Base-by-base conservation (phyloP, 1,140 invertebrate genomes). In the Drosophila asahinai region DNA sequence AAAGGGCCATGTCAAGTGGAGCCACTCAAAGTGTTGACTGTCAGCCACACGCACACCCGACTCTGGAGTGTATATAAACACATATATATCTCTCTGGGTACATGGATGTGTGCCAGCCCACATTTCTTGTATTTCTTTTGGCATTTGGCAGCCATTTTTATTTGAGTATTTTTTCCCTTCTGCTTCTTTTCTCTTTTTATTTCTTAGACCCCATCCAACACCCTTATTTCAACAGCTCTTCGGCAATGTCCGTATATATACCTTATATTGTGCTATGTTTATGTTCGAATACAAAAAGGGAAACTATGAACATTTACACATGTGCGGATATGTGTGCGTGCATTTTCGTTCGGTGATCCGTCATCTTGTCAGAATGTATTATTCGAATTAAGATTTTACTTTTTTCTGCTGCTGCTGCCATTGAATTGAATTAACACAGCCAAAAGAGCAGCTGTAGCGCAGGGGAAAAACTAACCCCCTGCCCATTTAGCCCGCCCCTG, bases 291-390 rank as follows among this genome's bases (percentile, higher is more conserved):
- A 86, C 59, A 79, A 76, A 83, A 61, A 86, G 84, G 86, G 82
- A 90, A 90, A 90, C 86, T 90, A 90, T 90, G 79, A 62, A 63
- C 86, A 81, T 89, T 77, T 67, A 54, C 60, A 67, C 66, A 73
- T 48, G 63, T 61, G 60, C 48, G 19, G 19, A 68, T 48, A 74
- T 87, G 75, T 86, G 75, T 90, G 73, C 65, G 73, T 81, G 82
- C 87, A 91, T 91, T 90, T 90, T 91, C 87, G 81, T 86, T 91
- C n/a, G 89, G 89, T 91, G 89, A 91, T 91, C 89, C 89, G 89
- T 91, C 89, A 91, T 89, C 83, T 91, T 91, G 89, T 91, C 89
- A 91, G 89, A 91, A 91, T 91, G 89, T 87, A 91, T 91, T 91
- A 91, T 87, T 89, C 83, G 84, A 91, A 91, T 91, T 91, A 91